Evolutionary conservation across 2,797 vertebrate species (phyloP), one percentile per base, ranked within the genome.

Genomic region (Microctenopoma stevenorrisi): DNA sequence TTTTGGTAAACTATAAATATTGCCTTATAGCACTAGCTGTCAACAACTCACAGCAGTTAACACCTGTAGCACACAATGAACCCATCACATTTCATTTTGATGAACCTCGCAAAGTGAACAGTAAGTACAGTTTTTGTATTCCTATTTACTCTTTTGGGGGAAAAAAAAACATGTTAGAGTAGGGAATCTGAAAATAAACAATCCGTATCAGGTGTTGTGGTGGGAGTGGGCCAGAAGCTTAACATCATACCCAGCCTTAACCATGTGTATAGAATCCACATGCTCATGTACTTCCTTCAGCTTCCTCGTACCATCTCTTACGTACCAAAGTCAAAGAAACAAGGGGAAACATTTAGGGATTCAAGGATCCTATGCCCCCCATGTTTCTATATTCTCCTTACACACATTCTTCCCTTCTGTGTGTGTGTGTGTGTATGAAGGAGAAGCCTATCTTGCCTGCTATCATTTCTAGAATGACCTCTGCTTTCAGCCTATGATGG

Each of bases 401-500:
- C 75, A 74, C 80, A 71, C 78, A 80, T 64, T 59, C 43, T 61
- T 64, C 68, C 60, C 55, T 42, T 64, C 53, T 76, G 64, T 67
- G 18, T 75, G 82, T 86, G 18, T 75, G 82, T 86, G 22, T 22
- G 86, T 68, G 72, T 78, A 74, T 85, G 84, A 84, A 88, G 78
- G 66, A 86, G 90, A 92, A 87, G 88, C 92, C 84, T 93, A 94
- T 94, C 93, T 92, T 86, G 84, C 91, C 89, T 92, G 89, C 91
- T 92, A 94, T 94, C 92, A 92, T 94, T 94, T 94, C 90, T 93
- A 93, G 90, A 93, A 94, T 94, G 94, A 94, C 94, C 94, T 95
- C 93, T 94, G 91, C 94, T 92, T 94, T 95, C 94, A 95, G 76
- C 69, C 78, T 86, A 88, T 95, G 94, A 94, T 94, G 94, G 93